These are phyloP conservation scores for Protodeltote pygarga DNA, from an alignment of 2,888 invertebrate species.

Conservation along the genomic window DNA sequence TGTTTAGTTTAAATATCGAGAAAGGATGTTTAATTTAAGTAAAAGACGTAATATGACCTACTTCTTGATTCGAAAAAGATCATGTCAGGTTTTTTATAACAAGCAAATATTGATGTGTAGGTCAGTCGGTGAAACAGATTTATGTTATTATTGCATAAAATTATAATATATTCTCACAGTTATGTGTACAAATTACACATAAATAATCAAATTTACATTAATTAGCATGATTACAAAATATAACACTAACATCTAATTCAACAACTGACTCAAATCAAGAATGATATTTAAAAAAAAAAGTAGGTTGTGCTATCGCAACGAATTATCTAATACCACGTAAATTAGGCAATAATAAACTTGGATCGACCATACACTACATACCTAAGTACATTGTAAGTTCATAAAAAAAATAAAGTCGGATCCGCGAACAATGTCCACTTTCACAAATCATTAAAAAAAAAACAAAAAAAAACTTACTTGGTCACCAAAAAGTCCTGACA, in stretches of 20 bases:
- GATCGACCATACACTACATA: conserved; percentile 31
- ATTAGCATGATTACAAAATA: conserved; percentile 45
- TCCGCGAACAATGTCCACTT: conserved; percentile 25
- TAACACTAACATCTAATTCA: conserved; percentile 23
- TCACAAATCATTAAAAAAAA: conserved; percentile 20
- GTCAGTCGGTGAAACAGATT: conserved; percentile 7
- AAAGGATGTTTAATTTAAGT: too few species aligned
- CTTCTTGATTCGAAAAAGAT: too few species aligned
- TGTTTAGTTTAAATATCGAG: too few species aligned
- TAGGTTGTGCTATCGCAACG: conserved; percentile 48
- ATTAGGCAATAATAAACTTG: conserved; percentile 48
- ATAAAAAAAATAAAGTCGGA: conserved; percentile 7
- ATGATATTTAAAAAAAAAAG: conserved; percentile 50
- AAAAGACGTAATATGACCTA: too few species aligned
- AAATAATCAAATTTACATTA: conserved; percentile 18
- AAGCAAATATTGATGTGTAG: conserved; percentile 11
- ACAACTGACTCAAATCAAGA: conserved; percentile 12
- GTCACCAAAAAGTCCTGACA: conserved; percentile 18
- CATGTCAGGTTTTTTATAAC: too few species aligned
- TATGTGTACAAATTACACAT: conserved; percentile 17
- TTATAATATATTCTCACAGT: conserved; percentile 3
- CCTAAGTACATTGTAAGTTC: too few species aligned
- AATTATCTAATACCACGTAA: conserved; percentile 52
- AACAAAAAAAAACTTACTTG: conserved; percentile 40
- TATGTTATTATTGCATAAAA: conserved; percentile 13